phyloP scores from a whole-genome alignment of 2,113 vertebrate genomes.

The Anseranas semipalmata region DNA sequence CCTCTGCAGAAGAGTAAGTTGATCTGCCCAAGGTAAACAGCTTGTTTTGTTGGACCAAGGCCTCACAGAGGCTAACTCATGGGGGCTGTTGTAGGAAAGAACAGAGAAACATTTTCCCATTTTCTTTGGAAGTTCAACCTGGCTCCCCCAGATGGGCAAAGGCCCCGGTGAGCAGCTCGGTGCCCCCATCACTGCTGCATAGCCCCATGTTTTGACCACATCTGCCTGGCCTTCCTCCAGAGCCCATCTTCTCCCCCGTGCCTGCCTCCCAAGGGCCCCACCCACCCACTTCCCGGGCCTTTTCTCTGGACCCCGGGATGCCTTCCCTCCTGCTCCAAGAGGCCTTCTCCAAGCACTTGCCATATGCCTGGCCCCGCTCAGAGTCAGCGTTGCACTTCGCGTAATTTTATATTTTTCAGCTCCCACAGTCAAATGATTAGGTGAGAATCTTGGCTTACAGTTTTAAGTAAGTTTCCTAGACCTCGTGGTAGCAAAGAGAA shows the following conservation, averaged over 20 bases:
- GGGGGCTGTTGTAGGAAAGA: background rate
- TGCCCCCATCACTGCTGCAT: background rate
- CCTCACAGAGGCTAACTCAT: background rate
- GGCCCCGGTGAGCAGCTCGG: background rate
- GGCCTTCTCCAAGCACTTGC: slow-evolving; percentile 10
- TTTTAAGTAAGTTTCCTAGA: slow-evolving; percentile 61
- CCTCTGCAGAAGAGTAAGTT: background rate
- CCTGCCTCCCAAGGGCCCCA: background rate
- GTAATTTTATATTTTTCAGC: slow-evolving; percentile 48
- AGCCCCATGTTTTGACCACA: background rate
- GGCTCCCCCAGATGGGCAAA: background rate
- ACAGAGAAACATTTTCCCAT: background rate
- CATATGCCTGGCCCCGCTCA: slow-evolving; percentile 10
- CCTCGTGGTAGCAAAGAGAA: slow-evolving; percentile 51
- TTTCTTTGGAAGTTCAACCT: background rate
- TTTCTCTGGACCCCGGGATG: background rate
- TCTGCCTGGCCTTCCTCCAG: accelerated
- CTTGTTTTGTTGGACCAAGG: background rate
- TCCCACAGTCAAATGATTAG: slow-evolving; percentile 60
- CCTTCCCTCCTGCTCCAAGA: background rate
- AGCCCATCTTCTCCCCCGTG: background rate
- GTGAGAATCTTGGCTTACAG: slow-evolving; percentile 58
- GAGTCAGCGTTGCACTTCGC: background rate
- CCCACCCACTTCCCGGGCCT: background rate
- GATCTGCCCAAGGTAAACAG: background rate